Evolutionary conservation across 2,888 invertebrate species (phyloP), one percentile per base, ranked within the genome.

Genomic region (Microctonus brassicae): DNA sequence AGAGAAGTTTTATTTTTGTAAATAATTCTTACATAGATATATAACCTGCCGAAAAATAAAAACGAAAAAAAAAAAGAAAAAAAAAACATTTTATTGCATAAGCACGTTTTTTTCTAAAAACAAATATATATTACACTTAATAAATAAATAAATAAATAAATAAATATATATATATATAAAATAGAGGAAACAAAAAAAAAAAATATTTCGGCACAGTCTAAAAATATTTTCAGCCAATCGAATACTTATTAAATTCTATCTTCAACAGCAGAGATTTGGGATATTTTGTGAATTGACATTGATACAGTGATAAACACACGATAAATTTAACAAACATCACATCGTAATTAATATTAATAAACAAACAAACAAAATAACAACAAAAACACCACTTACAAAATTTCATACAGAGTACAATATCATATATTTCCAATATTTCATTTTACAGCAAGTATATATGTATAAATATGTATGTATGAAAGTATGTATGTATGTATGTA

Each of bases 381-480:
- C 17, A 20, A 17, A n/a, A n/a, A n/a, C n/a, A n/a, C n/a, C 17
- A 17, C 47, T 17, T 17, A 34, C 60, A 78, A 77, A 80, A 58
- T 80, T 81, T 77, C 81, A 80, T 81, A 80, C 80, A 81, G 81
- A 84, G 83, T 84, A 84, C 77, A 83, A 83, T 84, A 82, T 73
- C 77, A 81, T 75, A 73, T 79, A 80, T 79, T 77, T 83, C 81
- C 76, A 80, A 79, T 82, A 82, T 76, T 76, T 80, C 79, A 81
- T 80, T 81, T 80, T 29, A 29, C 29, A 29, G 79, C 76, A 80
- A 77, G 79, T 76, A 81, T 76, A 77, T 69, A 39, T 39, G n/a
- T 13, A 13, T 39, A 39, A n/a, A 39, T 39, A 39, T 39, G n/a
- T 36, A 1, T 39, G 39, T 39, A 71, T 55, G 60, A n/a, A n/a